These are phyloP conservation scores for Myotis davidii DNA, from an alignment of 2,113 vertebrate genomes.

Conservation along the genomic window DNA sequence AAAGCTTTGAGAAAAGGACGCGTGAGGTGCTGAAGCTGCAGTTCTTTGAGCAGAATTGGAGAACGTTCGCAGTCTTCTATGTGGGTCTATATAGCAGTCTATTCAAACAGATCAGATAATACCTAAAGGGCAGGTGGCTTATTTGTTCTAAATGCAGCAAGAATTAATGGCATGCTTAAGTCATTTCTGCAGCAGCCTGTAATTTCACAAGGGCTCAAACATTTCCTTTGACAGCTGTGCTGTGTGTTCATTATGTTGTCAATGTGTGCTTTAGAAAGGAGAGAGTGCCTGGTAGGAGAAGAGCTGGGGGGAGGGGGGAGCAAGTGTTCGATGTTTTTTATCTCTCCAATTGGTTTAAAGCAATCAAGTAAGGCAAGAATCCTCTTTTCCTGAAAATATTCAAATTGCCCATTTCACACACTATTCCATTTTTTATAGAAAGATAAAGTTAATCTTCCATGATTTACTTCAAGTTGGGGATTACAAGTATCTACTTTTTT, in stretches of 20 bases:
- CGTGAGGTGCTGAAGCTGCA: slow-evolving; percentile 38
- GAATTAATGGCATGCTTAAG: slow-evolving; percentile 81
- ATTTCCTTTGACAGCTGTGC: slow-evolving; percentile 79
- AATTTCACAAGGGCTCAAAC: slow-evolving; percentile 77
- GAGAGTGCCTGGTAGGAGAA: slow-evolving; percentile 56
- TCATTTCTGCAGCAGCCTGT: slow-evolving; percentile 75
- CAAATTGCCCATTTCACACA: slow-evolving; percentile 64
- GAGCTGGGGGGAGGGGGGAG: slow-evolving; percentile 57
- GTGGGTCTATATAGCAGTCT: slow-evolving; percentile 61
- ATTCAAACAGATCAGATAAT: slow-evolving; percentile 76
- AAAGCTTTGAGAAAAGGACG: neutral
- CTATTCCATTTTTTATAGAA: slow-evolving; percentile 63
- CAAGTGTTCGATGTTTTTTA: slow-evolving; percentile 54
- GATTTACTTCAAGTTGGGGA: slow-evolving; percentile 73
- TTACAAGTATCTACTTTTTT: slow-evolving; percentile 66
- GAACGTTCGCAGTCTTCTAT: slow-evolving; percentile 44
- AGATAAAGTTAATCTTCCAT: slow-evolving; percentile 79
- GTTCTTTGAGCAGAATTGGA: slow-evolving; percentile 44
- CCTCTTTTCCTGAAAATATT: slow-evolving; percentile 62
- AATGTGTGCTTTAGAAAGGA: slow-evolving; percentile 66
- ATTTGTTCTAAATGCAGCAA: slow-evolving; percentile 82
- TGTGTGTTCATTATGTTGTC: slow-evolving; percentile 76
- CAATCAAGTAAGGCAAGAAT: slow-evolving; percentile 70
- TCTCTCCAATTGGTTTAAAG: slow-evolving; percentile 73
- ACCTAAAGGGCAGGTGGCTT: slow-evolving; percentile 77